Base-by-base conservation (phyloP, 2,888 invertebrate species). In the Hyppa rectilinea region DNA sequence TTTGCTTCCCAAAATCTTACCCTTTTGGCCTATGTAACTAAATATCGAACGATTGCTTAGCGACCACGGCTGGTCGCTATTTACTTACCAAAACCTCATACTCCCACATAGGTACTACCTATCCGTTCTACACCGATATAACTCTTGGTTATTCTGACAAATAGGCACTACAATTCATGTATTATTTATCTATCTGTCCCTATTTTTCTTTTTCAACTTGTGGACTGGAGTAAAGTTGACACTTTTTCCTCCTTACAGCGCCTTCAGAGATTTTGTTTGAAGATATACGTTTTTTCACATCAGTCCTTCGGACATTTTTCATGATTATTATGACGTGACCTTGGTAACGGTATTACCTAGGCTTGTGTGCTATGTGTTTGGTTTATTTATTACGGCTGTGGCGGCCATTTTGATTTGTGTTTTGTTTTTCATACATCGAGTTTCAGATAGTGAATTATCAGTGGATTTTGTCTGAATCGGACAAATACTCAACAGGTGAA, bases 131-230 rank as follows among this genome's bases (percentile, higher is more conserved):
- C 43, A 58, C 26, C 65, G 23, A 65, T 64, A 81, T 79, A 78
- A 71, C 55, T 79, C 73, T 64, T 49, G 29, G 82, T 75, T 76
- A 79, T 75, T 62, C 69, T 85, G 80, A 87, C 77, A 87, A 86
- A 86, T 85, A 80, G 71, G n/a, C 56, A 56, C 77, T 75, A 71
- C 81, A 75, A 65, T 85, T 88, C 87, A 91, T 91, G 88, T 90
- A 82, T 89, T 90, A 90, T 91, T 88, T 90, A 90, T 87, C 53
- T 87, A 81, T 66, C 55, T 76, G 80, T 73, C 83, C 82, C 83
- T 85, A 89, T 89, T 87, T 88, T 87, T 89, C 87, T 87, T 89
- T 85, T 87, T 86, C 88, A 87, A 80, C 83, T 71, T 67, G n/a
- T 66, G 47, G 40, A 76, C 70, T 65, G 31, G 29, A 81, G 56